Evolutionary conservation across 2,888 invertebrate species (phyloP).

Genomic region (Volucella bombylans): DNA sequence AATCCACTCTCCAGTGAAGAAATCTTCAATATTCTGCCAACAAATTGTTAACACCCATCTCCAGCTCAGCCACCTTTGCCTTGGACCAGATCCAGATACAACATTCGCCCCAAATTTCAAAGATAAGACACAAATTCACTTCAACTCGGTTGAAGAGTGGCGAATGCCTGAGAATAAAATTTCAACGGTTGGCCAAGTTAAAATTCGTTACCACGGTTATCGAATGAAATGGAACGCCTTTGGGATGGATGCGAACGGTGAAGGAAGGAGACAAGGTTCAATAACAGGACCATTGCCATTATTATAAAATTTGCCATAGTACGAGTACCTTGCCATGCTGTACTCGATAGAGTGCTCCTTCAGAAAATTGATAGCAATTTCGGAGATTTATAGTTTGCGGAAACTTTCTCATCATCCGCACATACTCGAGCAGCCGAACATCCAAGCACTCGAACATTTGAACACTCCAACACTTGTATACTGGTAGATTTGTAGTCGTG

Average conservation of each 20-base stretch:
- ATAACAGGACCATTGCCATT: slow-evolving; percentile 40
- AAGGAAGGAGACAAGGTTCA: slow-evolving; percentile 7
- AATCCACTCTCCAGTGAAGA: slow-evolving; percentile 27
- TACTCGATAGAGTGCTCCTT: neutral
- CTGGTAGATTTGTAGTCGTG: too few relatives aligned
- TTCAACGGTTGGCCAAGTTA: slow-evolving; percentile 50
- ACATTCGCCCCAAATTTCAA: slow-evolving; percentile 13
- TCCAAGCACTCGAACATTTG: too few relatives aligned
- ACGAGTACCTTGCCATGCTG: slow-evolving; percentile 40
- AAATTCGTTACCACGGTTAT: slow-evolving; percentile 61
- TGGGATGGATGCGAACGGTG: neutral
- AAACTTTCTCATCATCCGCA: slow-evolving; percentile 44
- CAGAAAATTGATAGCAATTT: slow-evolving; percentile 60
- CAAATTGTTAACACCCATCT: slow-evolving; percentile 23
- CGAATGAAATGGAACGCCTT: slow-evolving; percentile 26
- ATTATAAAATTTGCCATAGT: slow-evolving; percentile 39
- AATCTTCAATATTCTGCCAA: slow-evolving; percentile 55
- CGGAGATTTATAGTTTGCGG: slow-evolving; percentile 66
- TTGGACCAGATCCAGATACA: slow-evolving; percentile 29
- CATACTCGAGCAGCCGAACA: neutral
- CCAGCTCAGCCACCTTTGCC: neutral
- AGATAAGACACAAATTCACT: slow-evolving; percentile 67
- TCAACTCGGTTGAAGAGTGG: slow-evolving; percentile 27
- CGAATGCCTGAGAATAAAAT: slow-evolving; percentile 59
- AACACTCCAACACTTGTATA: too few relatives aligned